A percentile compares a stretch with the other conserved stretches of the same genome.
Evolutionary conservation across 2,113 vertebrate genomes (phyloP).

Genomic region (Urocynchramus pylzowi): DNA sequence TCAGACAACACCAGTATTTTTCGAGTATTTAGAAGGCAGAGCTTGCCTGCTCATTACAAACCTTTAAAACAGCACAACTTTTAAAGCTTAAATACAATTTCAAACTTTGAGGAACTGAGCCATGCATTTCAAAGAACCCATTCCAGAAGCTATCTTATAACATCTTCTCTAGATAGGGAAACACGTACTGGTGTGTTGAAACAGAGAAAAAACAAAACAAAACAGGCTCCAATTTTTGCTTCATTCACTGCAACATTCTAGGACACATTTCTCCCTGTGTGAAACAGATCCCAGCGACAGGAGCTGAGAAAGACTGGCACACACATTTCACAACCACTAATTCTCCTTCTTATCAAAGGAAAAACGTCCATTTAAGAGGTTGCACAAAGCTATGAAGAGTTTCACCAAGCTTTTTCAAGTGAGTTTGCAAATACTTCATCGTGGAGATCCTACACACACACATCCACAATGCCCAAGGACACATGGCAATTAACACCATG

Average conservation of each 20-base stretch:
- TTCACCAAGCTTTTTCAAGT: neutral
- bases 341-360: neutral
- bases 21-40: neutral
- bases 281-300: neutral
- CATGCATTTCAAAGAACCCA: neutral
- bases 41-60: neutral
- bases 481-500: neutral
- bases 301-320: neutral
- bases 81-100: neutral
- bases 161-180: neutral
- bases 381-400: neutral
- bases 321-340: neutral
- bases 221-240: neutral
- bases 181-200: fast-evolving
- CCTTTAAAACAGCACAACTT: neutral
- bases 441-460: neutral
- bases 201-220: neutral
- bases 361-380: neutral
- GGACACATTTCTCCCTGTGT: neutral
- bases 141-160: neutral
- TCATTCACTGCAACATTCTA: neutral
- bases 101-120: neutral
- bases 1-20: neutral
- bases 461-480: neutral
- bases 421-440: neutral